These are phyloP conservation scores for Anguilla pacifica DNA, from an alignment of 2,797 vertebrate genomes.

Conservation along the genomic window DNA sequence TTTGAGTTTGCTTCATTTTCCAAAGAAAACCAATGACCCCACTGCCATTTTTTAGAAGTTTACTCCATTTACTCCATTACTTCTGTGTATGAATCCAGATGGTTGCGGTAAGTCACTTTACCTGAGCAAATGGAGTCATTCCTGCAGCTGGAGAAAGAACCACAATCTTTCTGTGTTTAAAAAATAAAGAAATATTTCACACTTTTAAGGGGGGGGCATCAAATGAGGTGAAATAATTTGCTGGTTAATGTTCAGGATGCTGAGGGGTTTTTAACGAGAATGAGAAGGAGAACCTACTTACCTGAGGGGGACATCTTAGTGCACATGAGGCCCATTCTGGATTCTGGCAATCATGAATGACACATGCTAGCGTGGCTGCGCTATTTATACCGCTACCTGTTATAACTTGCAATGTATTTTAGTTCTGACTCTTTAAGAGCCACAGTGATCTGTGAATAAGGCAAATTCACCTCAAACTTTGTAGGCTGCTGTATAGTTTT, in stretches of 20 bases:
- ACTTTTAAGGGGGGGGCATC: background rate
- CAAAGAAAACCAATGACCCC: background rate
- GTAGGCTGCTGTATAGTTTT: too few relatives aligned
- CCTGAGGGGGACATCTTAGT: background rate
- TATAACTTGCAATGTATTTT: background rate
- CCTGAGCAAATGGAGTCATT: background rate
- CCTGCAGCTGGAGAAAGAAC: background rate
- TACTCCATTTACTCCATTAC: background rate
- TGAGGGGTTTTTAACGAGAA: background rate
- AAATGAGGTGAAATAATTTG: background rate
- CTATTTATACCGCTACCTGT: too few relatives aligned
- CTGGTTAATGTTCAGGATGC: background rate
- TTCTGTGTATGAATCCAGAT: background rate
- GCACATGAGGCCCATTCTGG: background rate
- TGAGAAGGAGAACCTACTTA: background rate
- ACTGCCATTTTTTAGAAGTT: background rate
- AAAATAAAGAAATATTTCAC: background rate
- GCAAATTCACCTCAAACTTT: background rate
- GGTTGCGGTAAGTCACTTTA: background rate
- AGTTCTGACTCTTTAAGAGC: too few relatives aligned
- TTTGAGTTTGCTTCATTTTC: background rate
- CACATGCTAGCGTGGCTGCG: too few relatives aligned
- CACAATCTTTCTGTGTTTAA: background rate
- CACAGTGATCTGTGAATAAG: background rate
- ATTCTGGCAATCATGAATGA: too few relatives aligned